Conservation (phyloP, 2,888 invertebrate species). For the Erynnis tages region DNA sequence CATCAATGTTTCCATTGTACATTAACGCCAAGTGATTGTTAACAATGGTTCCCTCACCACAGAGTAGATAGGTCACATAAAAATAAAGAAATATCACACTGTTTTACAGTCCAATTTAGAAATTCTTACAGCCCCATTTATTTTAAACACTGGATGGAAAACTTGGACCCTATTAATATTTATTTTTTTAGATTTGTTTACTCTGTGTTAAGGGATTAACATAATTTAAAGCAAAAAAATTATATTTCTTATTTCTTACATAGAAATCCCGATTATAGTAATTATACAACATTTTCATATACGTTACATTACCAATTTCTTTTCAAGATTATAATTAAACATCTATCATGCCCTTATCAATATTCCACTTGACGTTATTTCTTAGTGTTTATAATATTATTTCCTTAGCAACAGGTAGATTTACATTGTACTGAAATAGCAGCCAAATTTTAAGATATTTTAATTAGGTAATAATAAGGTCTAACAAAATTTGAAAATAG, state of each 20-base stretch:
- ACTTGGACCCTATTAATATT: conserved; percentile 75
- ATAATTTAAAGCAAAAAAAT: conserved; percentile 52
- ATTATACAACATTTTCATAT: conserved; percentile 64
- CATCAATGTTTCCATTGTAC: conserved; percentile 67
- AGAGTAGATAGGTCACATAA: conserved; percentile 63
- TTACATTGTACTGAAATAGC: conserved; percentile 45
- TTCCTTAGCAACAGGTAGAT: conserved; percentile 45
- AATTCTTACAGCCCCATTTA: conserved; percentile 40
- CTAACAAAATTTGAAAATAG: conserved; percentile 1
- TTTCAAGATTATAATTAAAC: conserved; percentile 43
- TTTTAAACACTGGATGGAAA: conserved; percentile 71
- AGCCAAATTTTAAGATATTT: conserved; percentile 36
- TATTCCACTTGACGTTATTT: conserved; percentile 57
- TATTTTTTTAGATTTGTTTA: conserved; percentile 50
- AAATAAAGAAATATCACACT: conserved; percentile 67
- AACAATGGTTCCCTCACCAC: conserved; percentile 52
- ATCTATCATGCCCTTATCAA: conserved; percentile 59
- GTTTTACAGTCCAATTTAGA: conserved; percentile 64
- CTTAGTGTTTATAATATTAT: conserved; percentile 55
- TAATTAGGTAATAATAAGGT: conserved; percentile 1
- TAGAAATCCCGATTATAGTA: conserved; percentile 60
- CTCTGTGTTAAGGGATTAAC: conserved; percentile 66
- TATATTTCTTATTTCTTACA: conserved; percentile 54
- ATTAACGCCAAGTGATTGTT: conserved; percentile 51
- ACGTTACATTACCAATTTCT: conserved; percentile 51